phyloP scores from a whole-genome alignment of 2,113 vertebrate species.

The Ginglymostoma cirratum region DNA sequence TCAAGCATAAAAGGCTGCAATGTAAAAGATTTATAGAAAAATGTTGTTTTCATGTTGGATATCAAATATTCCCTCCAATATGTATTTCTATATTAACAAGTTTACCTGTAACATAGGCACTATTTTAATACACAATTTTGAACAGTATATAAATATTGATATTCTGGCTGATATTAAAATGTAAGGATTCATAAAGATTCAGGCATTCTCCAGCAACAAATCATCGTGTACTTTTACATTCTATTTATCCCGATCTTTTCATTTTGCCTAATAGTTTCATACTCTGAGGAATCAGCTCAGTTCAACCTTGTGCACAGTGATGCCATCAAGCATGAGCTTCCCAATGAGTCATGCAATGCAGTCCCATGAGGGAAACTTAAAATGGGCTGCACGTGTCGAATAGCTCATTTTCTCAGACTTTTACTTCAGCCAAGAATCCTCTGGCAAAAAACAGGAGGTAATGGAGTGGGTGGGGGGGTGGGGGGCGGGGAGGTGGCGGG shows the following conservation, averaged over 20 bases:
- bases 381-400: background rate
- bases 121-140: background rate
- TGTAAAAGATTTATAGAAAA: constrained; percentile 38
- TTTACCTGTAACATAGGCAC: background rate
- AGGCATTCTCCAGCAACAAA: background rate
- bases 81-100: background rate
- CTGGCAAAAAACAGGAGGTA: background rate
- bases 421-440: background rate
- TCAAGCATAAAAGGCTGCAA: constrained; percentile 26
- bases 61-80: constrained; percentile 22
- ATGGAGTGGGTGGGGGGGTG: too few relatives aligned
- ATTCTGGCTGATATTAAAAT: background rate
- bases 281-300: background rate
- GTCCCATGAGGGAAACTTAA: background rate
- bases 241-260: constrained; percentile 9
- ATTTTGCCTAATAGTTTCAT: constrained; percentile 1
- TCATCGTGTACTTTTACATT: background rate
- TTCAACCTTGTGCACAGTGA: background rate
- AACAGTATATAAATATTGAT: constrained; percentile 3
- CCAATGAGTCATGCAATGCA: background rate
- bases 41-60: constrained; percentile 33
- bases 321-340: background rate
- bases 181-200: background rate
- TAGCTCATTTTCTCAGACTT: background rate
- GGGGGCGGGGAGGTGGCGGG: too few relatives aligned